Percentiles rank a stretch among this genome's conserved stretches.
Evolutionary conservation across 2,113 vertebrate genomes (phyloP).

Genomic region (Hippocampus mohnikei): DNA sequence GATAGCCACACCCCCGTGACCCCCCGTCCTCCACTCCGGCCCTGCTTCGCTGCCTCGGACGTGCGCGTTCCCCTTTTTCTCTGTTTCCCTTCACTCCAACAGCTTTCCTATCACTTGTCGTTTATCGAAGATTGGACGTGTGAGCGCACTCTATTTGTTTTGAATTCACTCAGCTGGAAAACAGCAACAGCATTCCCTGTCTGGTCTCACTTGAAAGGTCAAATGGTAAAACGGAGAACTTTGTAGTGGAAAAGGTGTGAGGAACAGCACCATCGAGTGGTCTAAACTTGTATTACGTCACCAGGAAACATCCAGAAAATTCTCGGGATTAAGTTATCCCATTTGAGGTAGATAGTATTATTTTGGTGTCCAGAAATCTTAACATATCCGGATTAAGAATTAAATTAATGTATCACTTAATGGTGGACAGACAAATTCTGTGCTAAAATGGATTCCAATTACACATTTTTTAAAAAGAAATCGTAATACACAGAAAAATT

Average conservation of each 20-base stretch:
- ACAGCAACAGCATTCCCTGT: not conserved
- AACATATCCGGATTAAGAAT: too few species aligned
- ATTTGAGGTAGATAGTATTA: too few species aligned
- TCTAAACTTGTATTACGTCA: not conserved
- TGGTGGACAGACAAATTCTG: too few species aligned
- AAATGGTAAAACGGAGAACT: not conserved
- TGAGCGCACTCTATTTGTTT: not conserved
- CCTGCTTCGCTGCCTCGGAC: conserved; percentile 25
- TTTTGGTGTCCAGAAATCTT: too few species aligned
- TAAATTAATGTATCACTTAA: too few species aligned
- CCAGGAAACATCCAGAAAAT: not conserved
- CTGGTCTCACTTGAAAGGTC: not conserved
- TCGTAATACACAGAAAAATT: too few species aligned
- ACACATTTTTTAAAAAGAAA: too few species aligned
- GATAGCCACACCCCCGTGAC: conserved; percentile 52
- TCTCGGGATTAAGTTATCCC: not conserved
- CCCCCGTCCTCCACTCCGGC: conserved; percentile 16
- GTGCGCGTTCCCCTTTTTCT: conserved; percentile 12
- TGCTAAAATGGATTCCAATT: too few species aligned
- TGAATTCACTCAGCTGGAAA: not conserved
- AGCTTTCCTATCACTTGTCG: not conserved
- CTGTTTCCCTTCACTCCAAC: conserved; percentile 16
- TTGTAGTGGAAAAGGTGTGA: not conserved
- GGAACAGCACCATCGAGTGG: not conserved
- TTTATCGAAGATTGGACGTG: not conserved